These are phyloP conservation scores for Siniperca knerii DNA, from an alignment of 2,113 vertebrate species.

Conservation along the genomic window DNA sequence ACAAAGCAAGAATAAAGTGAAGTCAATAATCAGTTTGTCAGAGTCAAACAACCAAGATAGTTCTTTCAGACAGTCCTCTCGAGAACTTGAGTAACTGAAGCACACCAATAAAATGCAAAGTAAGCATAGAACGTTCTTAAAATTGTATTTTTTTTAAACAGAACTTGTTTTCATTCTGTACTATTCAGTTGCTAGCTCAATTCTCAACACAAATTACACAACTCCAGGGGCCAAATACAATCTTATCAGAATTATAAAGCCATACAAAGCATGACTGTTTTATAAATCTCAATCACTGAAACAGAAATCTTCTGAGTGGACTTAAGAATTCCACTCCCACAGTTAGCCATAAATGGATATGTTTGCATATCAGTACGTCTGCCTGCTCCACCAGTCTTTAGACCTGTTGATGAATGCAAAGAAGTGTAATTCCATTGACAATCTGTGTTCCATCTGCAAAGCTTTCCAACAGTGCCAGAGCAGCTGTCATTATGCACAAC, in stretches of 20 bases:
- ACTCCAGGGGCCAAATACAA: background rate
- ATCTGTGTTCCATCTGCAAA: background rate
- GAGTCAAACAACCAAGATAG: background rate
- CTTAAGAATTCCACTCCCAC: conserved; percentile 4
- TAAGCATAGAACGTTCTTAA: background rate
- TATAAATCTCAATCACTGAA: background rate
- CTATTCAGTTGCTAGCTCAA: background rate
- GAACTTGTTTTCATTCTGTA: background rate
- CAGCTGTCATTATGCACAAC: background rate
- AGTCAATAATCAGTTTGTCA: conserved; percentile 7
- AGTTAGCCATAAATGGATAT: background rate
- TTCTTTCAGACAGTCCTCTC: background rate
- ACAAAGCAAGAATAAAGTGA: conserved; percentile 2
- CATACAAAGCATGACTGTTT: background rate
- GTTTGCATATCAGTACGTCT: background rate
- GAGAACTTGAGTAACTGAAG: background rate
- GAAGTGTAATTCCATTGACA: background rate
- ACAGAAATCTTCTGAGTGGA: background rate
- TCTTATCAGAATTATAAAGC: background rate
- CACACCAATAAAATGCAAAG: background rate
- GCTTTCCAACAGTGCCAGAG: background rate
- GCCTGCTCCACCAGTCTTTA: background rate
- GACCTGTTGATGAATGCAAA: background rate
- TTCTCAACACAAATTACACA: background rate
- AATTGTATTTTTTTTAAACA: background rate